A percentile compares a stretch with the other conserved stretches of the same genome.
These are phyloP conservation scores for Sesia bembeciformis DNA, from an alignment of 2,888 invertebrate species.

Conservation along the genomic window DNA sequence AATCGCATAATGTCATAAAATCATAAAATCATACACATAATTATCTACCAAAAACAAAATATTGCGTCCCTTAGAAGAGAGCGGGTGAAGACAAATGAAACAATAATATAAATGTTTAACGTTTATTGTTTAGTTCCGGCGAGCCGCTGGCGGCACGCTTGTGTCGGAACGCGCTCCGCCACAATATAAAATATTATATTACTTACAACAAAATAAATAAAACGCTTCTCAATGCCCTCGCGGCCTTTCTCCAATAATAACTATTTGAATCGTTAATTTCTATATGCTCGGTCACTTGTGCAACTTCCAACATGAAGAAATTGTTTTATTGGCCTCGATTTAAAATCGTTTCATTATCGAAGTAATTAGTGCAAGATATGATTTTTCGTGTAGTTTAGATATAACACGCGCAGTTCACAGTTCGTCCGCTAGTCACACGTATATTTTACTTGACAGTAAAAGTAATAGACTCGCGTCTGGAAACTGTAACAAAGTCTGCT, in stretches of 20 bases:
- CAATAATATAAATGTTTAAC: slow-evolving; percentile 28
- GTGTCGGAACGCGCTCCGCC: slow-evolving; percentile 51
- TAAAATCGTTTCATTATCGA: slow-evolving; percentile 37
- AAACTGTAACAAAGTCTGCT: neutral
- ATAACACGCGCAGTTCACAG: neutral
- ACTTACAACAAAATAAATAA: slow-evolving; percentile 71
- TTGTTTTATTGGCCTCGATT: slow-evolving; percentile 67
- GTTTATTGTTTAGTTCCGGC: slow-evolving; percentile 59
- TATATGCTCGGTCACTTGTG: slow-evolving; percentile 58
- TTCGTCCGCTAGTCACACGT: neutral
- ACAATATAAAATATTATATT: slow-evolving; percentile 65
- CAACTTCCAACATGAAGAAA: slow-evolving; percentile 63
- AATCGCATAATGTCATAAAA: no score
- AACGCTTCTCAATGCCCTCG: slow-evolving; percentile 60
- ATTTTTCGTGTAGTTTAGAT: neutral
- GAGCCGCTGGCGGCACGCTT: slow-evolving; percentile 60
- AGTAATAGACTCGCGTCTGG: slow-evolving; percentile 11
- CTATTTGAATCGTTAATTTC: slow-evolving; percentile 41
- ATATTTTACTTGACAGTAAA: slow-evolving; percentile 11
- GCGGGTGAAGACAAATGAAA: neutral
- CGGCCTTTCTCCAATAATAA: slow-evolving; percentile 48
- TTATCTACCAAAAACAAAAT: no score
- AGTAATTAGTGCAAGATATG: neutral
- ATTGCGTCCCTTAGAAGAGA: no score
- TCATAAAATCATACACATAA: no score